Conservation (phyloP, 30 jellyfish, hydroid and myxozoan species). For the Catostylus mosaicus region DNA sequence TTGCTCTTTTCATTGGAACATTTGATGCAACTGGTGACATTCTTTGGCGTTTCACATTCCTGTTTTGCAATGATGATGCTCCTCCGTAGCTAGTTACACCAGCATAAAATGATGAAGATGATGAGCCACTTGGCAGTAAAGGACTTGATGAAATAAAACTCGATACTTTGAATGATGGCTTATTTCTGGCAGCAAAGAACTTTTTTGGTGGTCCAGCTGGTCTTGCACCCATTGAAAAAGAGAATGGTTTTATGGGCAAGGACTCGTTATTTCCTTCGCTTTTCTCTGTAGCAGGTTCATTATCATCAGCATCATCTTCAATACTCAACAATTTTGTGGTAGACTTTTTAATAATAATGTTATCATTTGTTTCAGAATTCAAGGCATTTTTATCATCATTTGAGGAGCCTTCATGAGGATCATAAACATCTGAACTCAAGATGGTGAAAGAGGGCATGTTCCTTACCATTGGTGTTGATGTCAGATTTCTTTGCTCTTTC, state of each 20-base stretch:
- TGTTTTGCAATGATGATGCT: conserved; percentile 75
- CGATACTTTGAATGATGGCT: conserved; percentile 89
- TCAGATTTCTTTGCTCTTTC: conserved; percentile 6
- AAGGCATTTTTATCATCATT: neutral
- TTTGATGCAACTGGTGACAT: conserved; percentile 87
- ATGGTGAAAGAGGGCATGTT: conserved; percentile 41
- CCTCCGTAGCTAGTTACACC: conserved; percentile 98
- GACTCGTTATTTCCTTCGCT: neutral
- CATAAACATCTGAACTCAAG: conserved; percentile 46
- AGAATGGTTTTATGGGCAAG: neutral
- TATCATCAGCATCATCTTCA: conserved; percentile 25
- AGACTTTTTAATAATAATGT: neutral
- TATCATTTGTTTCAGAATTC: neutral
- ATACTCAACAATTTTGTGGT: conserved; percentile 11
- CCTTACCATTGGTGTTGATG: conserved; percentile 69
- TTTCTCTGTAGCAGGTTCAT: neutral
- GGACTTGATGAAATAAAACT: conserved; percentile 88
- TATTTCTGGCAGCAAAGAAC: conserved; percentile 34
- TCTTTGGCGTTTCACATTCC: conserved; percentile 72
- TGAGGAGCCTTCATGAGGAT: conserved; percentile 60
- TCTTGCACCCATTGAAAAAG: conserved; percentile 39
- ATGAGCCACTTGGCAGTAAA: conserved; percentile 49
- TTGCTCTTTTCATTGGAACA: conserved; percentile 70
- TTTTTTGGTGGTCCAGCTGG: conserved; percentile 60
- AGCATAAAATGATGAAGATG: conserved; percentile 88